Evolutionary conservation across 1,140 invertebrate species (phyloP), one percentile per base, ranked within the genome.

Genomic region (Acromyrmex echinatior): DNA sequence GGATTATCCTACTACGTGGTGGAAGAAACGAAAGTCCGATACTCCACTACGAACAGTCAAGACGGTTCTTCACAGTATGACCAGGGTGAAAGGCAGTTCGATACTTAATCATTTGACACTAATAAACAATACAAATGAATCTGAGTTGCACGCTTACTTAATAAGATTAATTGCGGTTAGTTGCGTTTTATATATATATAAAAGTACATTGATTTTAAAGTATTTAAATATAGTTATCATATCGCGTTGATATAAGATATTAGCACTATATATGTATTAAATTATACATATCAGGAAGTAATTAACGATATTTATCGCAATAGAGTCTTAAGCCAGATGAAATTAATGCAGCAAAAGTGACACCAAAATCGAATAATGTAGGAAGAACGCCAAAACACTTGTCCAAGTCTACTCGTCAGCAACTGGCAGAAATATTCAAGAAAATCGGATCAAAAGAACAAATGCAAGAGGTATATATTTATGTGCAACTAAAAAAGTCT

Each of bases 401-500:
- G 60, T 97, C 97, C 1, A 97, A 98, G 90, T 96, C 96, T 35
- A 97, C 97, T 6, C 98, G 98, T 92, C 98, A 98, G 82, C 97
- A 98, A 90, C 95, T 99, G 74, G 97, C 98, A 0, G 97, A 98
- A 91, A 99, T 99, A 92, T 98, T 99, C 91, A 98, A 98, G 93
- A 97, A 99, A 91, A 99, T 99, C 90, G 98, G 98, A 31, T 98
- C 97, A 18, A 98, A 98, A 93, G 97, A 99, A 89, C 97, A 98
- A 87, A 98, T 98, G 2, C 97, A 97, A 94, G 98, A 99, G 93
- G 97, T 97, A 35, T 25, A 96, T 97, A 35, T 45, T 21, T 25
- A 85, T 71, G 25, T 9, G 5, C 2, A 65, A 58, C 16, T 56
- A 56, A 45, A 63, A 3, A 31, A 78, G 31, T 74, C 39, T 45